Conservation (phyloP, 1,140 invertebrate genomes). For the Heliconius eleuchia region DNA sequence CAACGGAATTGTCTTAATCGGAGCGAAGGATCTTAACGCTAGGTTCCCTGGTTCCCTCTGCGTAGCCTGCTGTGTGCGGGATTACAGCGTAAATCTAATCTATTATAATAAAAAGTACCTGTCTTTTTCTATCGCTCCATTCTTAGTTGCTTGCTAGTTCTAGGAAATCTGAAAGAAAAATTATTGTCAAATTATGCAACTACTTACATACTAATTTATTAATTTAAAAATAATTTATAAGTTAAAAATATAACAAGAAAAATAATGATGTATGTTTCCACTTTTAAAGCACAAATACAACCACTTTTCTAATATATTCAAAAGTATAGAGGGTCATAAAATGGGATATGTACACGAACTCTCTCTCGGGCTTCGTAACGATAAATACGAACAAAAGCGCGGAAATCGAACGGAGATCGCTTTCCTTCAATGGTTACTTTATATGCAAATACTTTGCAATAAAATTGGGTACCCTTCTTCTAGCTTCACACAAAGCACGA, state of each 20-base stretch:
- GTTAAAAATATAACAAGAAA: not conserved
- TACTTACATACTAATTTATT: not conserved
- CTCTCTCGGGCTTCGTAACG: slow-evolving; percentile 67
- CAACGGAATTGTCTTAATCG: too few relatives aligned
- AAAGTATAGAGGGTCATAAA: slow-evolving; percentile 74
- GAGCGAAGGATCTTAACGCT: too few relatives aligned
- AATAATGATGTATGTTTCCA: not conserved
- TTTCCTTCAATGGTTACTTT: slow-evolving; percentile 81
- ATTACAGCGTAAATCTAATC: too few relatives aligned
- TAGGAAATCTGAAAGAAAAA: slow-evolving; percentile 18
- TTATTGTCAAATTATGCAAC: not conserved
- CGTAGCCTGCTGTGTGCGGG: too few relatives aligned
- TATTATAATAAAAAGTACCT: not conserved
- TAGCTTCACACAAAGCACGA: slow-evolving; percentile 74
- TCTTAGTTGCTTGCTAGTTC: not conserved
- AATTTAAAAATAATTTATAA: not conserved
- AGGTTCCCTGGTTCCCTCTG: too few relatives aligned
- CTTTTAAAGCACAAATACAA: slow-evolving; percentile 39
- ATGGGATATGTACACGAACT: slow-evolving; percentile 53
- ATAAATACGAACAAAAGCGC: slow-evolving; percentile 76
- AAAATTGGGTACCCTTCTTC: slow-evolving; percentile 79
- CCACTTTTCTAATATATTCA: slow-evolving; percentile 55
- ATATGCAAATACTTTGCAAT: slow-evolving; percentile 80
- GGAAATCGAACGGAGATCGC: slow-evolving; percentile 70
- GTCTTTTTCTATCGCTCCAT: slow-evolving; percentile 14